These are phyloP conservation scores for Drosophila punjabiensis DNA, from an alignment of 1,140 invertebrate species.

Conservation along the genomic window DNA sequence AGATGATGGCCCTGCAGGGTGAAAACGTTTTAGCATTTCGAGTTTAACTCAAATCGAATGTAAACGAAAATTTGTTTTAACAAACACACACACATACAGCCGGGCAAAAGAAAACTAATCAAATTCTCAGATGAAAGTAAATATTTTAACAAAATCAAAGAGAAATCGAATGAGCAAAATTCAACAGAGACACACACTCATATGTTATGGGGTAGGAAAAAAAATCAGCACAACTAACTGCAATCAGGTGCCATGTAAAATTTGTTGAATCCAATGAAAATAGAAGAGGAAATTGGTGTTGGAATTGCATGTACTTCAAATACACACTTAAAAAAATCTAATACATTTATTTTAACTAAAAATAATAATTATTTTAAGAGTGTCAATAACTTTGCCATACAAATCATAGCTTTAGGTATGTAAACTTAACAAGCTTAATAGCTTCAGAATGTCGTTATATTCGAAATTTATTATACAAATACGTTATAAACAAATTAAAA, in stretches of 20 bases:
- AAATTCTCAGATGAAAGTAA: constrained; percentile 61
- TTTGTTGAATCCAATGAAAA: constrained; percentile 13
- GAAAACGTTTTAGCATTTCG: constrained; percentile 24
- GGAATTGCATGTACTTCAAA: neutral
- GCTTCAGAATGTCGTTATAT: too few species aligned
- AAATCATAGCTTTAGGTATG: too few species aligned
- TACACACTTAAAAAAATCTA: neutral
- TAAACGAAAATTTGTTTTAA: constrained; percentile 39
- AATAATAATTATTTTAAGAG: too few species aligned
- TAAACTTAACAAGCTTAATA: too few species aligned
- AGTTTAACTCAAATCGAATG: constrained; percentile 43
- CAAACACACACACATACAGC: constrained; percentile 2
- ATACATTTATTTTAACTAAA: too few species aligned
- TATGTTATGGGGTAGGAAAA: neutral
- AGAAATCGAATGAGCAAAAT: constrained; percentile 30
- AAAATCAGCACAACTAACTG: constrained; percentile 18
- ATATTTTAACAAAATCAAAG: constrained; percentile 65
- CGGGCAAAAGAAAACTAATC: constrained; percentile 44
- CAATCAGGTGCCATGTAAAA: constrained; percentile 27
- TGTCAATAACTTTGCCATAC: too few species aligned
- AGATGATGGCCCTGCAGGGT: constrained; percentile 91
- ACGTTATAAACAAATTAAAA: too few species aligned
- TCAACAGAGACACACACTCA: constrained; percentile 19
- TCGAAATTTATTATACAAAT: too few species aligned
- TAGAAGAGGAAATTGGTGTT: neutral